Evolutionary conservation across 2,888 invertebrate genomes (phyloP).

Genomic region (Rutpela maculata): DNA sequence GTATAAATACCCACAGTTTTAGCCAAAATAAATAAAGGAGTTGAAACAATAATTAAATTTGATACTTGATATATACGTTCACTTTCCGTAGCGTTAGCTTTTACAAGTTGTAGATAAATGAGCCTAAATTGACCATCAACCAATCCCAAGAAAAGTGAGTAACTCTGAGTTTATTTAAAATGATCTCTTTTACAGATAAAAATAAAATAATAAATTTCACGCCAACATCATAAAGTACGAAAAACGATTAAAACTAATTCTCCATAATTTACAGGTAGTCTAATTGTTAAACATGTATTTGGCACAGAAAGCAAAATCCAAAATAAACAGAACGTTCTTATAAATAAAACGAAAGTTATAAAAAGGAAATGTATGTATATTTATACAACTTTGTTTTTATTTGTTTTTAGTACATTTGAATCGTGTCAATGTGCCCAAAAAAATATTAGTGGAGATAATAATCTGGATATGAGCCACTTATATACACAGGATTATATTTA

Average conservation of each 20-base stretch:
- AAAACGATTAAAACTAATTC: conserved; percentile 2
- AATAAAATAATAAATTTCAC: neutral
- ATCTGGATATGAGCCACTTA: neutral
- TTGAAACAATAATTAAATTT: conserved; percentile 1
- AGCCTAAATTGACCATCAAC: neutral
- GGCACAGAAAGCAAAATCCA: neutral
- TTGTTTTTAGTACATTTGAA: neutral
- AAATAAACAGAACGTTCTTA: neutral
- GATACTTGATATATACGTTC: neutral
- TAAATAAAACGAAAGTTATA: neutral
- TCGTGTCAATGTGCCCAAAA: conserved; percentile 2
- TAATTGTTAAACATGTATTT: neutral
- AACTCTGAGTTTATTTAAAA: conserved; percentile 1
- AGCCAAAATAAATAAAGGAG: neutral
- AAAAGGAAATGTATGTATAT: neutral
- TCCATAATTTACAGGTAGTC: neutral
- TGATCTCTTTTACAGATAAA: neutral
- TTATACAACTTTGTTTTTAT: conserved; percentile 1
- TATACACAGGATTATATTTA: too few relatives aligned
- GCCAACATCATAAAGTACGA: neutral
- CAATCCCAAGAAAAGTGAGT: neutral
- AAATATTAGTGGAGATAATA: neutral
- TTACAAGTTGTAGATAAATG: neutral
- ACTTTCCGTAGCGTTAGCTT: neutral
- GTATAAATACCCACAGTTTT: neutral